phyloP scores from a whole-genome alignment of 2,888 invertebrate genomes.

The Spisula solida region DNA sequence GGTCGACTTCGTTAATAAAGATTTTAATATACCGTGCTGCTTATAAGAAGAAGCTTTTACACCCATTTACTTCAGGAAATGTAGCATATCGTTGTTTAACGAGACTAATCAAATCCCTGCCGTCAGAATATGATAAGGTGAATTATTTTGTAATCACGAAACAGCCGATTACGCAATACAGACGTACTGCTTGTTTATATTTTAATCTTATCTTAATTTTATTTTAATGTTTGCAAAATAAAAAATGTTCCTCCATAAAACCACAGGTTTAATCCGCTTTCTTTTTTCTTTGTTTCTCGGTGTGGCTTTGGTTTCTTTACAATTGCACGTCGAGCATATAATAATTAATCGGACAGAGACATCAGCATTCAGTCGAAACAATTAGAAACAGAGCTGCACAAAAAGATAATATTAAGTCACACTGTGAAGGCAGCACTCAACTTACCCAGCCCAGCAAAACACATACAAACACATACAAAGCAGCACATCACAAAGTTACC shows the following conservation, averaged over 20 bases:
- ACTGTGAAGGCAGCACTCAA: no score
- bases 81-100: conserved; percentile 67
- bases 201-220: conserved; percentile 57
- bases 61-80: conserved; percentile 65
- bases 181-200: conserved; percentile 42
- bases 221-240: conserved; percentile 48
- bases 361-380: no score
- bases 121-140: conserved; percentile 65
- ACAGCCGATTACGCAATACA: conserved; percentile 61
- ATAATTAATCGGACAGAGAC: no score
- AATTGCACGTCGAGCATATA: no score
- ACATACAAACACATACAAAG: no score
- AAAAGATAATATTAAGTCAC: no score
- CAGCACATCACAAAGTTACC: no score
- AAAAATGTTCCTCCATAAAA: not conserved
- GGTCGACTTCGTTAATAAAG: conserved; percentile 64
- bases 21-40: conserved; percentile 61
- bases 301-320: no score
- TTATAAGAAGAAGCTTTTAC: conserved; percentile 45
- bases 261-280: not conserved
- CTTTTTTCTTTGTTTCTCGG: not conserved
- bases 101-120: conserved; percentile 59
- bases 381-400: no score
- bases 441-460: no score
- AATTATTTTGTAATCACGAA: conserved; percentile 59